Evolutionary conservation across 1,140 invertebrate species (phyloP), one percentile per base, ranked within the genome.

Genomic region (Cotesia typhae): DNA sequence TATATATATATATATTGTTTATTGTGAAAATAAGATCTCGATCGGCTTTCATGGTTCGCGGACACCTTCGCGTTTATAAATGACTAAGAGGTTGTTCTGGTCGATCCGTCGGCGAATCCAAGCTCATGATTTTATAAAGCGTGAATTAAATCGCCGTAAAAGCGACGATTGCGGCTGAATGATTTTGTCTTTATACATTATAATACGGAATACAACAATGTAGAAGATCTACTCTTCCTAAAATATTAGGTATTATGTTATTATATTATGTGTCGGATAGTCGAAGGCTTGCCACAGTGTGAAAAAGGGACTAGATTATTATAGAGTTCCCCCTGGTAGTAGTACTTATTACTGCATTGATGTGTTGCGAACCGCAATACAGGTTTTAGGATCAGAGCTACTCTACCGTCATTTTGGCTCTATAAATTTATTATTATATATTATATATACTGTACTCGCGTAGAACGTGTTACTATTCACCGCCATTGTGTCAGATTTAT

Each of bases 401-500:
- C 41, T 9, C 2, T 47, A 28, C 28, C 28, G 28, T 28, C 28
- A 28, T 28, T 28, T 28, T 28, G 28, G 28, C 41, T 47, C 4
- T 47, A 47, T 47, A 47, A 47, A 47, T 47, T 9, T 47, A 47
- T 28, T 28, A 28, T 28, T 47, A 47, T 47, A 47, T 47, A 47
- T 47, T 28, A 47, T 5, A 41, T 41, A 55, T n/a, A 55, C 5
- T 55, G 5, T 14, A 55, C n/a, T 55, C 53, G 3, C 53, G 53
- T n/a, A 28, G 53, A 53, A 17, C 47, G 64, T 53, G 66, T 67
- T 41, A 64, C 71, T n/a, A 53, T 72, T 73, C 73, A 71, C 41
- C 71, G 74, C 73, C 74, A 75, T 75, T 75, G 74, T 73, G 73
- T 73, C 68, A 71, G 68, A 47, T 75, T 74, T 68, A 70, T 67